Evolutionary conservation across 1,140 invertebrate species (phyloP).

Genomic region (Magallana ariakensis): DNA sequence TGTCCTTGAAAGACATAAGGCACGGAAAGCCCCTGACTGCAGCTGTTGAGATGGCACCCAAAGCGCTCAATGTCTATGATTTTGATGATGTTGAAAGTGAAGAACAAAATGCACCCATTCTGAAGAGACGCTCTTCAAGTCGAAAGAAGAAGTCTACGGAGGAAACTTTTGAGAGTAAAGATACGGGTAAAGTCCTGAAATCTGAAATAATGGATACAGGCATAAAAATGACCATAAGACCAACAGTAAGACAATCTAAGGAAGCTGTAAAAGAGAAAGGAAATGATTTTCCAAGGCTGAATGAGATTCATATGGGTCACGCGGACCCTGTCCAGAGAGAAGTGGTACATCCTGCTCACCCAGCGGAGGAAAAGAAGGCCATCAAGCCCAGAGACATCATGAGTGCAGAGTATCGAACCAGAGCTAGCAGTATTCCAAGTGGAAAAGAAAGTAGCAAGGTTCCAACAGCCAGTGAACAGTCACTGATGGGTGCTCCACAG

Average conservation of each 20-base stretch:
- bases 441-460: not conserved
- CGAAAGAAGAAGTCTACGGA: conserved; percentile 46
- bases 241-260: not conserved
- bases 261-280: conserved; percentile 7
- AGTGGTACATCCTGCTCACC: not conserved
- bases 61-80: conserved; percentile 63
- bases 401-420: conserved; percentile 6
- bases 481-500: conserved; percentile 9
- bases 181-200: not conserved
- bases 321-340: not conserved
- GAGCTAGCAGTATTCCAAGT: not conserved
- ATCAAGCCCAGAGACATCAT: conserved; percentile 36
- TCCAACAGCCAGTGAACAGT: not conserved
- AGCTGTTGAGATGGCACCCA: not conserved
- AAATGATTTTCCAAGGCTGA: not conserved
- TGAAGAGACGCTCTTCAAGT: conserved; percentile 40
- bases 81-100: conserved; percentile 63
- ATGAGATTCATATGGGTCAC: not conserved
- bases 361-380: conserved; percentile 14
- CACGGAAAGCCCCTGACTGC: not conserved
- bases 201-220: conserved; percentile 42
- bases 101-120: conserved; percentile 41
- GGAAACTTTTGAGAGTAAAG: conserved; percentile 37
- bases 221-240: conserved; percentile 36
- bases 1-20: conserved; percentile 4